These are phyloP conservation scores for Myrmecophaga tridactyla DNA, from an alignment of 2,113 vertebrate genomes.

Conservation along the genomic window DNA sequence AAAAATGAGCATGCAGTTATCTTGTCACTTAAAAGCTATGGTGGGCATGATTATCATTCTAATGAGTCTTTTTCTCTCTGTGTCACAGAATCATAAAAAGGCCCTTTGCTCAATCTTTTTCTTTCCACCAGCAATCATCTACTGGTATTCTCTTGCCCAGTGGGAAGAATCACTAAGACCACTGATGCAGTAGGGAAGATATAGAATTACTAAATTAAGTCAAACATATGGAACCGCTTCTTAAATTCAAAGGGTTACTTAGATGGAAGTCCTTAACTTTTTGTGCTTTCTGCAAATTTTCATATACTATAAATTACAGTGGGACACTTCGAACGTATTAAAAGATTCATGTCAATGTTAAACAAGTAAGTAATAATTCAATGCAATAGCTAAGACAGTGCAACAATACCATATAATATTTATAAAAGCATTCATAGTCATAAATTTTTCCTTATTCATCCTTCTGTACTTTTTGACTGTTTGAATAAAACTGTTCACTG, in stretches of 20 bases:
- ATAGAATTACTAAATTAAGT: neutral
- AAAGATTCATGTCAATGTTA: neutral
- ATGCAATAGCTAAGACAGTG: neutral
- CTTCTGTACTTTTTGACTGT: neutral
- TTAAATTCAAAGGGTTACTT: neutral
- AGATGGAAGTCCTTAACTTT: neutral
- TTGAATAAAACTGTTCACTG: neutral
- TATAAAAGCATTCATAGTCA: neutral
- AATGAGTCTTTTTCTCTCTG: neutral
- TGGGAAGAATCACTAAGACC: neutral
- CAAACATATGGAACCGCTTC: neutral
- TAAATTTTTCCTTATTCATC: neutral
- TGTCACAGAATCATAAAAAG: neutral
- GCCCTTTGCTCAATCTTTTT: neutral
- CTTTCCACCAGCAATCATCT: neutral
- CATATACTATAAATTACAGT: neutral
- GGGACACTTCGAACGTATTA: neutral
- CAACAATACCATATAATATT: neutral
- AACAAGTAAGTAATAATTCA: slow-evolving; percentile 17
- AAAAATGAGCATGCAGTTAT: neutral
- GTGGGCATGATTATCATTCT: neutral
- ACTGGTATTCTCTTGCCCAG: neutral
- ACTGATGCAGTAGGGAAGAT: neutral
- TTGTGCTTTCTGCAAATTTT: neutral
- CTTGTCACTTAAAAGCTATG: neutral